Evolutionary conservation across 2,888 invertebrate genomes (phyloP).

Genomic region (Scaeva pyrastri): DNA sequence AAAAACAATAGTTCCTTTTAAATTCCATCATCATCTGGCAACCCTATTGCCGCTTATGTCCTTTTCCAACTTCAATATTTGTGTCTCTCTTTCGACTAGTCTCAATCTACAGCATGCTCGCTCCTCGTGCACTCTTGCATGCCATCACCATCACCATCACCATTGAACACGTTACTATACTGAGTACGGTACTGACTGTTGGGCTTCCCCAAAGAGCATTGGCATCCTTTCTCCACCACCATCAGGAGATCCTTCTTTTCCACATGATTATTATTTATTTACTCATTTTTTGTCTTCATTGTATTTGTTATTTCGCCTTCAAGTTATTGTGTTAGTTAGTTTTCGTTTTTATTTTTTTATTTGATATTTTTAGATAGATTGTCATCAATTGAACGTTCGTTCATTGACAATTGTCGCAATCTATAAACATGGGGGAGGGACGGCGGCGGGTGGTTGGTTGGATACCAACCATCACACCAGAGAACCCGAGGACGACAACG

Average conservation of each 20-base stretch:
- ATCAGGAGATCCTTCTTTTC: constrained; percentile 12
- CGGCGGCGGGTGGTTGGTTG: too few species aligned
- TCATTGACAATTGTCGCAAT: constrained; percentile 45
- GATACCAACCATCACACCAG: constrained; percentile 20
- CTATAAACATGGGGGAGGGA: constrained; percentile 28
- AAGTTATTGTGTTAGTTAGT: constrained; percentile 45
- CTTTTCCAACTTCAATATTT: constrained; percentile 24
- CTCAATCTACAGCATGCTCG: constrained; percentile 1
- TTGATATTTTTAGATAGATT: constrained; percentile 49
- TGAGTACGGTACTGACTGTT: constrained; percentile 47
- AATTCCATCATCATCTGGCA: neutral
- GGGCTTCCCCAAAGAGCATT: constrained; percentile 27
- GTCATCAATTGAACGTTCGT: constrained; percentile 63
- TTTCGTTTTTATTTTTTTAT: neutral
- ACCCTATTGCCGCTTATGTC: neutral
- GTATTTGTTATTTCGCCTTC: constrained; percentile 37
- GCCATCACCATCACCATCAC: constrained; percentile 2
- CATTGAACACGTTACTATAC: too few species aligned
- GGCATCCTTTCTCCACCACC: constrained; percentile 42
- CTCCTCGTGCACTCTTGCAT: constrained; percentile 59
- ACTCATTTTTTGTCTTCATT: constrained; percentile 36
- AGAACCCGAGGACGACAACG: constrained; percentile 51
- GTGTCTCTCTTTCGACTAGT: constrained; percentile 25
- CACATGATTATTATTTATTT: constrained; percentile 65
- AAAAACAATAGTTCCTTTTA: too few species aligned